Percentiles rank a stretch among this genome's conserved stretches.
These are phyloP conservation scores for Eulacestoma nigropectus DNA, from an alignment of 2,113 vertebrate species.

Conservation along the genomic window DNA sequence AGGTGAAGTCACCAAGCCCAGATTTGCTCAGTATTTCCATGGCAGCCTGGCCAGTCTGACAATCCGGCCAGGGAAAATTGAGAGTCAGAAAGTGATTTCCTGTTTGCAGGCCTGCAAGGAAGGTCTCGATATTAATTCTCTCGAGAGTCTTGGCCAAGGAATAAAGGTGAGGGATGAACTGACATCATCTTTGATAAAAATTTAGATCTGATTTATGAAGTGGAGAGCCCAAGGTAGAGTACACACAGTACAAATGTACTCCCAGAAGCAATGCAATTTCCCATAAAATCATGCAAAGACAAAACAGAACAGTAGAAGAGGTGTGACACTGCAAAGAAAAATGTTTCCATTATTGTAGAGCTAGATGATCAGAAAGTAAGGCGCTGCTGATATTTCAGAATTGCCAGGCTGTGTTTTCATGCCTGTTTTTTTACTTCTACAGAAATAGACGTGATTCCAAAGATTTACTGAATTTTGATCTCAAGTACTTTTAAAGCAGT, in stretches of 20 bases:
- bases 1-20: conserved; percentile 90
- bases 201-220: conserved; percentile 38
- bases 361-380: not conserved
- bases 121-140: conserved; percentile 93
- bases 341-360: not conserved
- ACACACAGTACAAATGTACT: not conserved
- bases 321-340: not conserved
- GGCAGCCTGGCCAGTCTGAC: conserved; percentile 94
- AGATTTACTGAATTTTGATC: not conserved
- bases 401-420: not conserved
- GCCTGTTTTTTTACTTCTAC: not conserved
- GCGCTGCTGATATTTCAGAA: not conserved
- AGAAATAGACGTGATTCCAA: not conserved
- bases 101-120: conserved; percentile 98
- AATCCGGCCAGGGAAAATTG: conserved; percentile 92
- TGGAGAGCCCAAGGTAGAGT: not conserved
- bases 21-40: conserved; percentile 93
- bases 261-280: conserved; percentile 4
- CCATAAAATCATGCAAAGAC: conserved; percentile 18
- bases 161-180: conserved; percentile 84
- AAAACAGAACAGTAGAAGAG: not conserved
- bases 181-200: conserved; percentile 21
- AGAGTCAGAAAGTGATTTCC: conserved; percentile 96
- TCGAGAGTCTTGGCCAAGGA: conserved; percentile 89
- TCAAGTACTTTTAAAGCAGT: not conserved